Percentiles rank a stretch among this genome's conserved stretches.
These are phyloP conservation scores for Druon quercuslanigerum DNA, from an alignment of 1,140 invertebrate genomes.

Conservation along the genomic window DNA sequence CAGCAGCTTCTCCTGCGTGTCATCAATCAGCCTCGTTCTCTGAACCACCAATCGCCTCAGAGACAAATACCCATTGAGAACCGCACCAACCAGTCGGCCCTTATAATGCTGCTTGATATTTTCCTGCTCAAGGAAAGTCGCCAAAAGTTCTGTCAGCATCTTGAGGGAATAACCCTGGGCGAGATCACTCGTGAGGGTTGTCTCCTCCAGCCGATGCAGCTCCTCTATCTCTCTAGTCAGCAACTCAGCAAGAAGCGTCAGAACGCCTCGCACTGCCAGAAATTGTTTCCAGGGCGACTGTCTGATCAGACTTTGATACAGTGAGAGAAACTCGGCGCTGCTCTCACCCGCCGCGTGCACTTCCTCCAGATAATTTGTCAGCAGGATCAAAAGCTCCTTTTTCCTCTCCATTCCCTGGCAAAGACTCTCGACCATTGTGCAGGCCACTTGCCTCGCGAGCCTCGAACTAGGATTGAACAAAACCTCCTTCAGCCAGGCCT, in stretches of 20 bases:
- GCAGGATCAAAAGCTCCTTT: constrained; percentile 87
- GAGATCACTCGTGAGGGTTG: constrained; percentile 94
- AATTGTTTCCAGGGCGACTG: constrained; percentile 95
- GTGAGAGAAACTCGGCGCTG: constrained; percentile 91
- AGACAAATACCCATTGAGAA: constrained; percentile 95
- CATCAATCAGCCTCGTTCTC: constrained; percentile 94
- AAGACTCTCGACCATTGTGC: constrained; percentile 90
- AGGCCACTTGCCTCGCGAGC: constrained; percentile 91
- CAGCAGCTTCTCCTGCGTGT: constrained; percentile 96
- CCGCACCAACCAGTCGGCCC: constrained; percentile 89
- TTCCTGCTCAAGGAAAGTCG: constrained; percentile 88
- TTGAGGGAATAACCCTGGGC: constrained; percentile 94
- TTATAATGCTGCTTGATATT: constrained; percentile 93
- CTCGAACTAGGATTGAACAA: constrained; percentile 94
- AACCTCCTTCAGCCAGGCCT: constrained; percentile 91
- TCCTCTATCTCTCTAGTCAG: constrained; percentile 92
- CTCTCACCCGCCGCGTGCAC: constrained; percentile 90
- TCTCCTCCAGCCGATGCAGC: constrained; percentile 90
- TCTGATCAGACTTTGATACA: constrained; percentile 90
- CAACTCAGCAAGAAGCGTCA: constrained; percentile 89
- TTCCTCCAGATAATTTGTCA: constrained; percentile 92
- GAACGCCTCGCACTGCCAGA: constrained; percentile 89
- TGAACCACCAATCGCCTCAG: constrained; percentile 94
- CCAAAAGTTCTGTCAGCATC: constrained; percentile 90
- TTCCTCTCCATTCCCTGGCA: constrained; percentile 84